Conservation (phyloP, 2,113 vertebrate species). For the Burhinus oedicnemus region DNA sequence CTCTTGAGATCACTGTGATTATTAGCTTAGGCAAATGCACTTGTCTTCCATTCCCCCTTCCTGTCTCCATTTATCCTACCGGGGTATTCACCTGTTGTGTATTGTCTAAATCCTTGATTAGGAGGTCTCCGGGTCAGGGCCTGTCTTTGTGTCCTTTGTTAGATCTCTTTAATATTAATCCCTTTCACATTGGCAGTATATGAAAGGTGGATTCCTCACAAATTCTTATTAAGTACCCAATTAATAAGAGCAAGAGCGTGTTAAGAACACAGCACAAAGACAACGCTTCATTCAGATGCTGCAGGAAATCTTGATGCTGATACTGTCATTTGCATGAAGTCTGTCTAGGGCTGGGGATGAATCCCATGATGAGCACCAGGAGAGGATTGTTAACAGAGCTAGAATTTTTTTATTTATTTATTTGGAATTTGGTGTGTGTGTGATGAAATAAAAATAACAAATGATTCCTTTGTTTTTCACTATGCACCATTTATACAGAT, state of each 20-base stretch:
- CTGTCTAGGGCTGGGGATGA: background rate
- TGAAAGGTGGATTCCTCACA: conserved; percentile 61
- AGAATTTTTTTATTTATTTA: background rate
- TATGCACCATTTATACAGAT: background rate
- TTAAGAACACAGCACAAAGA: conserved; percentile 21
- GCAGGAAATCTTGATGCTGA: conserved; percentile 39
- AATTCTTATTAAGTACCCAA: conserved; percentile 60
- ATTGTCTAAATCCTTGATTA: conserved; percentile 60
- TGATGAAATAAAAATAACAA: background rate
- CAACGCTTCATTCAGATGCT: conserved; percentile 38
- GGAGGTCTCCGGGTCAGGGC: conserved; percentile 48
- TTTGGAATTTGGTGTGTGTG: background rate
- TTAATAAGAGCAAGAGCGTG: conserved; percentile 28
- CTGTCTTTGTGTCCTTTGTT: conserved; percentile 66
- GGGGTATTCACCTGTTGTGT: conserved; percentile 59
- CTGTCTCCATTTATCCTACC: conserved; percentile 50
- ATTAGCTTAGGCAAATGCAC: conserved; percentile 55
- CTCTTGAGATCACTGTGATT: conserved; percentile 52
- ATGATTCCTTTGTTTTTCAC: background rate
- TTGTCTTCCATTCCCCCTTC: conserved; percentile 55
- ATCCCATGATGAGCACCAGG: background rate
- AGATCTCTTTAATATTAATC: conserved; percentile 58
- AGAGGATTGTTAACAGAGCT: background rate
- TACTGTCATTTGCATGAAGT: conserved; percentile 30
- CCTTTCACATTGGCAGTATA: conserved; percentile 45